Evolutionary conservation across 2,888 invertebrate genomes (phyloP).

Genomic region (Acanthoscelides obtectus): DNA sequence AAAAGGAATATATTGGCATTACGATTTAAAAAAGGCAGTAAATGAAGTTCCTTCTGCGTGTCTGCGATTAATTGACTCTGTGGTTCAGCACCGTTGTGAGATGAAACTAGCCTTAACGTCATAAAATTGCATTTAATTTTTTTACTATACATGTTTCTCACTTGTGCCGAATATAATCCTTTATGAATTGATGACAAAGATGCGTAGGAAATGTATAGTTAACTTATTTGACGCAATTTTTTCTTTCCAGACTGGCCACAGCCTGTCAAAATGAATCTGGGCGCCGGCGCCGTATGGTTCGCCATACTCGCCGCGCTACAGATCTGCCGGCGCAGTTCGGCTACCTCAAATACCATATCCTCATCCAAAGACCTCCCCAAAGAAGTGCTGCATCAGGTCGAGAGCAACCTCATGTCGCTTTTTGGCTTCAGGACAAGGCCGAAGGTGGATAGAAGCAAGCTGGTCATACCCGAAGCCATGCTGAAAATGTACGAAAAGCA

Average conservation of each 20-base stretch:
- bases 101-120: no score
- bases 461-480: slow-evolving; percentile 73
- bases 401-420: slow-evolving; percentile 58
- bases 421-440: slow-evolving; percentile 58
- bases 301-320: slow-evolving; percentile 28
- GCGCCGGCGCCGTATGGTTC: slow-evolving; percentile 26
- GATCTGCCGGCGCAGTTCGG: slow-evolving; percentile 18
- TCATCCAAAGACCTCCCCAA: slow-evolving; percentile 35
- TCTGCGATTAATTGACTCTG: no score
- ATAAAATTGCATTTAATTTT: no score
- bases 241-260: neutral
- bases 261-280: slow-evolving; percentile 20
- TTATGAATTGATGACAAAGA: no score
- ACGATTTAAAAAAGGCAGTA: no score
- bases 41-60: no score
- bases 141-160: no score
- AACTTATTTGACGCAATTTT: no score
- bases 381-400: slow-evolving; percentile 49
- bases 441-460: slow-evolving; percentile 46
- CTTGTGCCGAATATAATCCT: no score
- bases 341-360: slow-evolving; percentile 17
- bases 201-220: no score
- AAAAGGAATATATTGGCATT: no score
- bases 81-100: no score
- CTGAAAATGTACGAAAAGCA: slow-evolving; percentile 71